Evolutionary conservation across 2,888 invertebrate species (phyloP).

Genomic region (Dendrolimus houi): DNA sequence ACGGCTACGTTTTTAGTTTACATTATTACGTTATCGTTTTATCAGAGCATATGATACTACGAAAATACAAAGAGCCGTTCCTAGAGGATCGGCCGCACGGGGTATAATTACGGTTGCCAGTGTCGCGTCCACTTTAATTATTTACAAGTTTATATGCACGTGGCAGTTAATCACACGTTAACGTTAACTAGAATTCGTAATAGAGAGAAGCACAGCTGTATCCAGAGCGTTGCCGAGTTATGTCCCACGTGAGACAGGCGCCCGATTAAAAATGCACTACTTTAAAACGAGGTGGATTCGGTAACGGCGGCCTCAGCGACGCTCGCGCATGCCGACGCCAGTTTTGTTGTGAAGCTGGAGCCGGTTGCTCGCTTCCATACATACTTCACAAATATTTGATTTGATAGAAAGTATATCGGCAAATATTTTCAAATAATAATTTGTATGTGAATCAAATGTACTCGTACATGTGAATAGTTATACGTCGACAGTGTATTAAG

Average conservation of each 20-base stretch:
- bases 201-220: conserved; percentile 67
- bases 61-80: conserved; percentile 6
- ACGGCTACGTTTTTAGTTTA: too few relatives aligned
- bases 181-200: conserved; percentile 73
- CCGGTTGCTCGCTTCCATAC: conserved; percentile 32
- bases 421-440: too few relatives aligned
- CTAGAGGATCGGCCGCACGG: not conserved
- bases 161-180: conserved; percentile 69
- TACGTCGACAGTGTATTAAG: not conserved
- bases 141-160: conserved; percentile 63
- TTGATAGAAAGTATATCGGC: too few relatives aligned
- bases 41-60: conserved; percentile 5
- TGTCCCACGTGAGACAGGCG: conserved; percentile 71
- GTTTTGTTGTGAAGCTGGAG: conserved; percentile 47
- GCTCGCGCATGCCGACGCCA: conserved; percentile 61
- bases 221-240: conserved; percentile 65
- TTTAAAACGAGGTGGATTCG: conserved; percentile 66
- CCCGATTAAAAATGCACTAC: conserved; percentile 70
- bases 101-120: conserved; percentile 33
- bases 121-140: conserved; percentile 57
- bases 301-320: conserved; percentile 55
- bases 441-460: too few relatives aligned
- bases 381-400: too few relatives aligned
- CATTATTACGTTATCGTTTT: conserved; percentile 7
- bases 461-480: too few relatives aligned